Evolutionary conservation across 2,113 vertebrate species (phyloP).

Genomic region (rabbit (Oryctolagus cuniculus)): DNA sequence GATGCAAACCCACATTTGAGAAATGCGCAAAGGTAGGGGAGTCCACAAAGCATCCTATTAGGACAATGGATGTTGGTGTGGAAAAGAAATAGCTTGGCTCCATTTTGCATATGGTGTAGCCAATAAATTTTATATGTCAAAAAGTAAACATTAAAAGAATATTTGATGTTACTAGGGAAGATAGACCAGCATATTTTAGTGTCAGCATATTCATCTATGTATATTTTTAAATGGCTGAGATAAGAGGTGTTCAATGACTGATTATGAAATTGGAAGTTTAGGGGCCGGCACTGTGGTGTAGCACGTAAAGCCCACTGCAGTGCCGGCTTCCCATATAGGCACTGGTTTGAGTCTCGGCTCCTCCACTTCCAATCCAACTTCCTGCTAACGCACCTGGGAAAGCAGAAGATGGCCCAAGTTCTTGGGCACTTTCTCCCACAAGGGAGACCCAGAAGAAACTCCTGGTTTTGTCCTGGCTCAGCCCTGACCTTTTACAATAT

Average conservation of each 20-base stretch:
- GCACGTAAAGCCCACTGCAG: no score
- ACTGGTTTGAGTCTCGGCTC: no score
- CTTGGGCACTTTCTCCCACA: no score
- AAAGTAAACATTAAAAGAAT: constrained; percentile 9
- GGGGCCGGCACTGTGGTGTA: no score
- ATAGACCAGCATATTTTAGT: constrained; percentile 12
- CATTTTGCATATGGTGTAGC: not conserved
- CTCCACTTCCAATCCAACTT: no score
- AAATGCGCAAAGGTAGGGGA: not conserved
- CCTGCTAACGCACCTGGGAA: no score
- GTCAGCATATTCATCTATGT: constrained; percentile 16
- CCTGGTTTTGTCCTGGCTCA: no score
- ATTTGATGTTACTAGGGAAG: not conserved
- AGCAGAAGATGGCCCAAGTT: no score
- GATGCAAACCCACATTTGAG: constrained; percentile 12
- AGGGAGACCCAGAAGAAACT: no score
- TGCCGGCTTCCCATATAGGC: no score
- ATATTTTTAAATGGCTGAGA: not conserved
- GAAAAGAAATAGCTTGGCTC: not conserved
- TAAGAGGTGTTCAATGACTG: not conserved
- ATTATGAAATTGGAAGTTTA: no score
- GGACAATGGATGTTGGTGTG: not conserved
- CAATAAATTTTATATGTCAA: constrained; percentile 14
- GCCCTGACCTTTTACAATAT: no score
- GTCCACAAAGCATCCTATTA: not conserved